Percentiles rank a stretch among this genome's conserved stretches.
These are phyloP conservation scores for Craseonycteris thonglongyai DNA, from an alignment of 2,113 vertebrate genomes.

Conservation along the genomic window DNA sequence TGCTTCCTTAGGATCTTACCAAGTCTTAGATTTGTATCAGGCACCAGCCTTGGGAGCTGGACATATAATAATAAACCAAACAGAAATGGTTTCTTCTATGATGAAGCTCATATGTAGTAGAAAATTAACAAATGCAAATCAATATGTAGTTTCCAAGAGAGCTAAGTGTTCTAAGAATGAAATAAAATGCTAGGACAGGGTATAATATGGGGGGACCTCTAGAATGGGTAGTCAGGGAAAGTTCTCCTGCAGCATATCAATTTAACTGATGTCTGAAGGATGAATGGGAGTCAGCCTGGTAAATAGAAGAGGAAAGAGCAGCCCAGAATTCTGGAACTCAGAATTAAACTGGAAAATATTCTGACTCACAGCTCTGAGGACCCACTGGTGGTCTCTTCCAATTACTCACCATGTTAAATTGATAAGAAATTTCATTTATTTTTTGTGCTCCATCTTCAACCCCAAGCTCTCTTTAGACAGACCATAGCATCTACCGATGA, in stretches of 20 bases:
- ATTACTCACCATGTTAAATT: not conserved
- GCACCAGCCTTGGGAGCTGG: not conserved
- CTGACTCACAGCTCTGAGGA: not conserved
- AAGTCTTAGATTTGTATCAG: not conserved
- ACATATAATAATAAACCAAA: not conserved
- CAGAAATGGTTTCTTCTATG: not conserved
- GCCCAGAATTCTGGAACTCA: not conserved
- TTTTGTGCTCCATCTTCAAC: not conserved
- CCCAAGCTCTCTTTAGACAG: not conserved
- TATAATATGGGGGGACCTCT: not conserved
- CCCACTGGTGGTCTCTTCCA: not conserved
- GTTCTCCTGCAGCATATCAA: not conserved
- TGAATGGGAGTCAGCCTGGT: not conserved
- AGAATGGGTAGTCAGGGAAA: not conserved
- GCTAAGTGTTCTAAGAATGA: not conserved
- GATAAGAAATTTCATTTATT: not conserved
- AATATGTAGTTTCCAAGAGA: not conserved
- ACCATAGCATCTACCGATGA: not conserved
- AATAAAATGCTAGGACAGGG: not conserved
- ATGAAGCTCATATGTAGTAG: not conserved
- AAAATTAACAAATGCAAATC: not conserved
- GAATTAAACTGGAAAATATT: not conserved
- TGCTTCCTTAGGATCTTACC: not conserved
- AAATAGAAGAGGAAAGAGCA: not conserved
- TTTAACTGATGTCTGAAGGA: not conserved